These are phyloP conservation scores for Perithous albicinctus DNA, from an alignment of 2,888 invertebrate species.

Conservation along the genomic window DNA sequence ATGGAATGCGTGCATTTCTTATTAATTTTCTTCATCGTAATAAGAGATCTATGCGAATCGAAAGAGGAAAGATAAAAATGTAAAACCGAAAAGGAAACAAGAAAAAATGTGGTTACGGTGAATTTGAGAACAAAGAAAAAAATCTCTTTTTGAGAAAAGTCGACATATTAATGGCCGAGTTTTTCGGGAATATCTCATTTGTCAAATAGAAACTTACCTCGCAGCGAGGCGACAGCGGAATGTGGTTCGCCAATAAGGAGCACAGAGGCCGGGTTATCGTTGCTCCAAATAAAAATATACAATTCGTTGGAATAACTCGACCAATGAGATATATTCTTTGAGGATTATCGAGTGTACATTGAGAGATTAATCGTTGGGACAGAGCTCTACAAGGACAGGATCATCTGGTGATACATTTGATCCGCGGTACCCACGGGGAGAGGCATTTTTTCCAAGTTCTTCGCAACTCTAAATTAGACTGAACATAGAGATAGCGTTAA, in stretches of 20 bases:
- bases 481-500: constrained; percentile 44
- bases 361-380: constrained; percentile 63
- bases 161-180: no score
- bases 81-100: no score
- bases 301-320: constrained; percentile 49
- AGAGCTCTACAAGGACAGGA: constrained; percentile 58
- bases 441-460: constrained; percentile 28
- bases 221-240: background rate
- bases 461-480: constrained; percentile 35
- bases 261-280: constrained; percentile 10
- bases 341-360: constrained; percentile 67
- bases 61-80: no score
- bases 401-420: constrained; percentile 54
- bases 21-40: no score
- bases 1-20: no score
- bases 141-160: no score
- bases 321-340: constrained; percentile 65
- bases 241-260: background rate
- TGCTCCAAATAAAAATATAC: constrained; percentile 38
- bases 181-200: no score
- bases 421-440: constrained; percentile 48
- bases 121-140: no score
- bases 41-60: no score
- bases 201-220: constrained; percentile 59
- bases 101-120: no score